A percentile compares a stretch with the other conserved stretches of the same genome.
These are phyloP conservation scores for Autographa gamma DNA, from an alignment of 2,888 invertebrate genomes.

Conservation along the genomic window DNA sequence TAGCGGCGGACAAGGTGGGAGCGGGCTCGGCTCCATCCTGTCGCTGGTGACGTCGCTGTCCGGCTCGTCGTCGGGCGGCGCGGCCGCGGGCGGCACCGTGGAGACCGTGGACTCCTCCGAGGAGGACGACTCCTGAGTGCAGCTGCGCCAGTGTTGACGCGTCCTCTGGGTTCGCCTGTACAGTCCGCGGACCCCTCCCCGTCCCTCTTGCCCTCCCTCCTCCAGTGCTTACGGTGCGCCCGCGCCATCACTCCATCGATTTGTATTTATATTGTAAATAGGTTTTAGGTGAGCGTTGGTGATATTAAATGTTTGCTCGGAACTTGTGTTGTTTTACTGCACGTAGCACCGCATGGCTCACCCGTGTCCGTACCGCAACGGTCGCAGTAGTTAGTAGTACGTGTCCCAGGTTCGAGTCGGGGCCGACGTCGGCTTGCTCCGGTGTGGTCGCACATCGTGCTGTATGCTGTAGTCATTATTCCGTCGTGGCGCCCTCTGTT, in stretches of 20 bases:
- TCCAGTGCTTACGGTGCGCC: conserved; percentile 46
- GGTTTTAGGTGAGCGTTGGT: conserved; percentile 83
- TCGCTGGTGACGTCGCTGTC: conserved; percentile 85
- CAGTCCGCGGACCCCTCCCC: conserved; percentile 72
- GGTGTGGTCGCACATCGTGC: conserved; percentile 7
- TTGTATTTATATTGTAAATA: conserved; percentile 88
- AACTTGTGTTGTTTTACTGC: conserved; percentile 79
- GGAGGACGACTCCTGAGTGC: conserved; percentile 81
- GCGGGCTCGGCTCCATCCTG: conserved; percentile 84
- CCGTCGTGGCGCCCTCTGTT: not conserved
- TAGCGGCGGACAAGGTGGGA: conserved; percentile 88
- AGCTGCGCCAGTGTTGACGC: not conserved
- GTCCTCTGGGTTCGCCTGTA: conserved; percentile 69
- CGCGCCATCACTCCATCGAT: conserved; percentile 52
- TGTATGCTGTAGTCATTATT: conserved; percentile 14
- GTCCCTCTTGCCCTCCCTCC: conserved; percentile 37
- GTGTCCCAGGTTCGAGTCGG: not conserved
- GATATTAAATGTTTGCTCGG: conserved; percentile 81
- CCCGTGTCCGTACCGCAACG: conserved; percentile 15
- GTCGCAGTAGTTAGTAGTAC: conserved; percentile 22
- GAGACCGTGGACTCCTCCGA: conserved; percentile 85
- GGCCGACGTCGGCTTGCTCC: conserved; percentile 9
- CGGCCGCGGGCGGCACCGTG: conserved; percentile 75
- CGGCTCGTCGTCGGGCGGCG: conserved; percentile 83
- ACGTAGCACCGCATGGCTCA: conserved; percentile 56